Percentiles rank a stretch among this genome's conserved stretches.
Conservation (phyloP, 2,888 invertebrate species). For the Sipha maydis region DNA sequence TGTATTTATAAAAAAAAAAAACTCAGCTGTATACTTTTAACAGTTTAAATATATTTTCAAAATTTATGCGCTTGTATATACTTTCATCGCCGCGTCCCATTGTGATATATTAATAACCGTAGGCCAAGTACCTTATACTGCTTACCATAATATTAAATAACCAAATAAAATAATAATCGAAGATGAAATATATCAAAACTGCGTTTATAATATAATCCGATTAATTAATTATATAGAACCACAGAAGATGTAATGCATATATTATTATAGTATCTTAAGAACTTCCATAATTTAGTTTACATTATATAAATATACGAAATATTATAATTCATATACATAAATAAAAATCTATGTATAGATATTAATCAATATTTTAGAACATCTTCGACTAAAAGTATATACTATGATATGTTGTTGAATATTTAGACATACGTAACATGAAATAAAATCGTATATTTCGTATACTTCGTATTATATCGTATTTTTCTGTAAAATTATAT, state of each 20-base stretch:
- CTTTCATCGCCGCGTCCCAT: neutral
- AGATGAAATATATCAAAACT: slow-evolving; percentile 26
- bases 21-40: neutral
- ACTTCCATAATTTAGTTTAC: neutral
- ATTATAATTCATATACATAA: neutral
- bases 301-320: neutral
- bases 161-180: slow-evolving; percentile 10
- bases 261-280: neutral
- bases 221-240: slow-evolving; percentile 10
- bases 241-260: neutral
- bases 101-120: slow-evolving; percentile 27
- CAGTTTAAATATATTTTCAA: neutral
- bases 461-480: too few species aligned
- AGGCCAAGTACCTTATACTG: slow-evolving; percentile 19
- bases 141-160: neutral
- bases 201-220: neutral
- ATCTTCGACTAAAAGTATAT: too few species aligned
- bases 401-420: too few species aligned
- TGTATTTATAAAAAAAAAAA: neutral
- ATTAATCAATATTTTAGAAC: too few species aligned
- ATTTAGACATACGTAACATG: too few species aligned
- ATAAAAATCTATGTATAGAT: too few species aligned
- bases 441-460: too few species aligned
- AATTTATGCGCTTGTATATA: neutral
- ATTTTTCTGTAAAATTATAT: too few species aligned